phyloP scores from a whole-genome alignment of 2,797 vertebrate species.

The Syndactyla subalaris region DNA sequence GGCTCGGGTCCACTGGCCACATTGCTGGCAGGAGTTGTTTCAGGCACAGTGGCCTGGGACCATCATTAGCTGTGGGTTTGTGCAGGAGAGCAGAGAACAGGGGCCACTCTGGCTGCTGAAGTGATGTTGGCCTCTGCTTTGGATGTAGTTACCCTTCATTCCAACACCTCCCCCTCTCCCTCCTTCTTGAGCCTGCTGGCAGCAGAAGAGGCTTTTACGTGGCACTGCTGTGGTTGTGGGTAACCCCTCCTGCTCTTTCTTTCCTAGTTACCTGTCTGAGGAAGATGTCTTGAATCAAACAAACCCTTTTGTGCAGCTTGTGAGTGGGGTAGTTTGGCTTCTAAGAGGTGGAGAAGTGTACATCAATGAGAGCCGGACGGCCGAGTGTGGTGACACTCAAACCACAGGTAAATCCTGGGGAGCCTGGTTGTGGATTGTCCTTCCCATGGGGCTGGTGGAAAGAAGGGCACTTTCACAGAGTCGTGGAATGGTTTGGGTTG shows the following conservation, averaged over 20 bases:
- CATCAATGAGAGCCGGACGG: conserved; percentile 82
- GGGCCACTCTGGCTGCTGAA: neutral
- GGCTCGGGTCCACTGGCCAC: neutral
- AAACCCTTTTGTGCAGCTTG: conserved; percentile 92
- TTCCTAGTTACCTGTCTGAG: conserved; percentile 89
- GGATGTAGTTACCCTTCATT: neutral
- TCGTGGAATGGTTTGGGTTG: neutral
- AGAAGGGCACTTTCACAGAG: neutral
- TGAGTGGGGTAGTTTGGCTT: conserved; percentile 94
- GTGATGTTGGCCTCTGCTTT: neutral
- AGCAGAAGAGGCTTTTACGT: neutral
- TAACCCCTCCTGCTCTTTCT: conserved; percentile 2
- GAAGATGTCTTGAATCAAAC: conserved; percentile 84
- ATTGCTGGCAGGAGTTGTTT: neutral
- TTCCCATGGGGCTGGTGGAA: neutral
- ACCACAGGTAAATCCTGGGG: conserved; percentile 81
- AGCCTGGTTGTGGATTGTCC: neutral
- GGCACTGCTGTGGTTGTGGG: neutral
- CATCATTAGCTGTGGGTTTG: neutral
- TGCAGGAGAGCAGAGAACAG: neutral
- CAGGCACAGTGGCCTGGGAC: neutral
- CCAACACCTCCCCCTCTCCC: neutral
- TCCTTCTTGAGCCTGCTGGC: neutral
- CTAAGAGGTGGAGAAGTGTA: conserved; percentile 87
- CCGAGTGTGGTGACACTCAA: conserved; percentile 85